Percentiles rank a stretch among this genome's conserved stretches.
Evolutionary conservation across 2,797 vertebrate genomes (phyloP).

Genomic region (Lacerta bilineata): DNA sequence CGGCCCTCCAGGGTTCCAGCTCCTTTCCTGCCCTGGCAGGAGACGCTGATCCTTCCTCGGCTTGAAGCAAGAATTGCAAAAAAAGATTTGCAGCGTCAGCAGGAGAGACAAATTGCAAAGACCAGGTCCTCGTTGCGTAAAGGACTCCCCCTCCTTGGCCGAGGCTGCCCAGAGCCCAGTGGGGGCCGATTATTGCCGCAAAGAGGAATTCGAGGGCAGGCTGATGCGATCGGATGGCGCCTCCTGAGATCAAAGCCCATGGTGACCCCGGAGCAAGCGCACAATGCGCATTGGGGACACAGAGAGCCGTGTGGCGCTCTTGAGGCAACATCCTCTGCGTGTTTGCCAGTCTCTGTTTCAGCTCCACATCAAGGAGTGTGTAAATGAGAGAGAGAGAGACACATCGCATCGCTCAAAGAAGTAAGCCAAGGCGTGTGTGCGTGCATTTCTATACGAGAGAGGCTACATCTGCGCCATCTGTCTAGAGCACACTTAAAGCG

Average conservation of each 20-base stretch:
- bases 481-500: too few relatives aligned
- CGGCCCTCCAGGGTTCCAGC: background rate
- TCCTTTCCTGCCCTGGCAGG: background rate
- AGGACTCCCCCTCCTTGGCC: background rate
- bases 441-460: too few relatives aligned
- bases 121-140: background rate
- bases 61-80: background rate
- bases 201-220: background rate
- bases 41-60: background rate
- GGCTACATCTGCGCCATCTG: too few relatives aligned
- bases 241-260: background rate
- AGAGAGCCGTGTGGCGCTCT: fast-evolving
- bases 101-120: background rate
- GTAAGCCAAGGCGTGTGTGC: background rate
- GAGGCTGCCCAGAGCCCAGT: slow-evolving; percentile 5
- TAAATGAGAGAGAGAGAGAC: too few relatives aligned
- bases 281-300: background rate
- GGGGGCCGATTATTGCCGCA: slow-evolving; percentile 1
- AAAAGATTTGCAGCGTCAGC: slow-evolving; percentile 2
- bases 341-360: background rate
- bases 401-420: background rate
- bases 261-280: background rate
- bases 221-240: background rate
- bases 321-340: background rate
- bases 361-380: too few relatives aligned